phyloP scores from a whole-genome alignment of 1,140 invertebrate species.

The Diplogasteroides magnus region DNA sequence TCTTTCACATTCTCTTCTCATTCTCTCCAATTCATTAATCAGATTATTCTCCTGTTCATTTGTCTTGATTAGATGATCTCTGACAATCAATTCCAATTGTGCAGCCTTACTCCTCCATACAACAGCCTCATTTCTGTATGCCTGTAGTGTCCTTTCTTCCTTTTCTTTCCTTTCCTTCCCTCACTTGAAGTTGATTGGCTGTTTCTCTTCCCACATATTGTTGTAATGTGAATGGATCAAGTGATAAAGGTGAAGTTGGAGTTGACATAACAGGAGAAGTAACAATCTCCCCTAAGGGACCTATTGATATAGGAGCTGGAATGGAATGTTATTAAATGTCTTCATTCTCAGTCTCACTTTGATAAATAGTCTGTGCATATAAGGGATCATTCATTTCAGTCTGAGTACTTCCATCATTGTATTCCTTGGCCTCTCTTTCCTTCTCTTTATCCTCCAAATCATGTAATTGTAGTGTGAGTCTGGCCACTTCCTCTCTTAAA shows the following conservation, averaged over 20 bases:
- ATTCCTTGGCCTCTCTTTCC: constrained; percentile 5
- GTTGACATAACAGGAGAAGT: no score
- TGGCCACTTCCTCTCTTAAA: constrained; percentile 21
- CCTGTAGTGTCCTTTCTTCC: constrained; percentile 17
- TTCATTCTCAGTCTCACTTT: no score
- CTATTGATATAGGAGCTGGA: no score
- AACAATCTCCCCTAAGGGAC: no score
- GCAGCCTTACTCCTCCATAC: constrained; percentile 53
- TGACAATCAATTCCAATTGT: constrained; percentile 49
- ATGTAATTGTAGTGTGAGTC: constrained; percentile 9
- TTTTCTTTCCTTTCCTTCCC: no score
- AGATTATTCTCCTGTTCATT: constrained; percentile 9
- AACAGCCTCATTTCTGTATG: constrained; percentile 52
- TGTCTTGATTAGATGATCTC: constrained; percentile 38
- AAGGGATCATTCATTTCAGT: constrained; percentile 17
- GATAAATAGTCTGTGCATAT: no score
- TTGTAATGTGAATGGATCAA: no score
- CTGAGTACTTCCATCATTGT: neutral
- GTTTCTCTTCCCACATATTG: neutral
- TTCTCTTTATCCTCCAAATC: constrained; percentile 15
- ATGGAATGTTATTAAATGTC: no score
- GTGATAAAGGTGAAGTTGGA: no score
- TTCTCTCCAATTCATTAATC: constrained; percentile 8
- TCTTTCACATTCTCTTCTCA: constrained; percentile 5
- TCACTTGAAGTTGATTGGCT: neutral